Evolutionary conservation across 2,888 invertebrate species (phyloP).

Genomic region (Dasypogon diadema): DNA sequence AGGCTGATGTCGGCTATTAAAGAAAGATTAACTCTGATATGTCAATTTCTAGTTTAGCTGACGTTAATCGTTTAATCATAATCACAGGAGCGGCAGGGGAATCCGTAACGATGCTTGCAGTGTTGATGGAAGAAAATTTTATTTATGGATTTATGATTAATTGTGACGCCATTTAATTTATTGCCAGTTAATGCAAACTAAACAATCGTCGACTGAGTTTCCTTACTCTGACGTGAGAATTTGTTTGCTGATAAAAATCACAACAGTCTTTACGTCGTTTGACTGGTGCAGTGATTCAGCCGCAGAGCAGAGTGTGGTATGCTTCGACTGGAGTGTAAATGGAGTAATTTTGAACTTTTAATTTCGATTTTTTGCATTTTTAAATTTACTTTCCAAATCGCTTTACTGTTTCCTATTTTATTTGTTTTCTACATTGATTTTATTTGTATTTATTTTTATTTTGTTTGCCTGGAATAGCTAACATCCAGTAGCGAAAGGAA

Average conservation of each 20-base stretch:
- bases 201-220: conserved; percentile 1
- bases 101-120: not conserved
- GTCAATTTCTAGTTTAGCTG: conserved; percentile 32
- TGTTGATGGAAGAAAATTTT: conserved; percentile 28
- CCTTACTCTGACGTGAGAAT: not conserved
- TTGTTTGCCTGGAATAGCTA: no score
- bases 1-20: conserved; percentile 31
- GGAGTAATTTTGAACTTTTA: no score
- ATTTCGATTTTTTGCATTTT: no score
- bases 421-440: no score
- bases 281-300: no score
- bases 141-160: conserved; percentile 40
- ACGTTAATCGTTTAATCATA: conserved; percentile 50
- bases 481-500: no score
- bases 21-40: conserved; percentile 45
- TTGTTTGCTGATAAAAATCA: conserved; percentile 22
- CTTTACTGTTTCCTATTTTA: no score
- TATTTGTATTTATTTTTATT: no score
- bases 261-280: not conserved
- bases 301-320: no score
- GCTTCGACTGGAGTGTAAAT: no score
- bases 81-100: conserved; percentile 14
- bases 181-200: conserved; percentile 15
- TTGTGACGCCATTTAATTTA: conserved; percentile 41
- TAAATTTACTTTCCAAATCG: no score